Evolutionary conservation across 2,888 invertebrate species (phyloP), one percentile per base, ranked within the genome.

Genomic region (Deilephila elpenor): DNA sequence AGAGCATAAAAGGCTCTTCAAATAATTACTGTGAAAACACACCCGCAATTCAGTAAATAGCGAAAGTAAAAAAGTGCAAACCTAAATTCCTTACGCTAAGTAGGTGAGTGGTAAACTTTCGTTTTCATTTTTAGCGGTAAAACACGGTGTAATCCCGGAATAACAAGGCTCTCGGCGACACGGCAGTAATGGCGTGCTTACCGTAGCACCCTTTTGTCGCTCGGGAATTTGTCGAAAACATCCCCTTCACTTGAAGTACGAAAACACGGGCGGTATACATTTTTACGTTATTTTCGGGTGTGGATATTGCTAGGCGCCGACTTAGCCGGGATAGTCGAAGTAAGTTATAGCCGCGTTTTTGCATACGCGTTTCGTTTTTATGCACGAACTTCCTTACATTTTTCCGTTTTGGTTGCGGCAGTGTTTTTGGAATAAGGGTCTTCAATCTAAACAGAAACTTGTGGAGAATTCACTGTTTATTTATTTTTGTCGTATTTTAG

Each of bases 181-280:
- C 73, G 64, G 71, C 74, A 59, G 77, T 87, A 88, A 88, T 84
- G 80, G 82, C 73, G 80, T 82, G 78, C 84, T 86, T 84, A 79
- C 67, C 74, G 34, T 56, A 74, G 71, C 76, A 73, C 81, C 80
- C 79, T 82, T 80, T 82, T 80, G 82, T 81, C 78, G 82, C 81
- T 83, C 73, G 76, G 83, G 79, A 81, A 80, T 79, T 80, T 76
- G 76, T 62, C 73, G 74, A 72, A 78, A 79, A 79, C 76, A 77
- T 77, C 76, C 76, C 72, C 74, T 73, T 59, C 74, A 59, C 75
- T 73, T 74, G 72, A 76, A 76, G 75, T 75, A 78, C 74, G 74
- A 34, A 53, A 60, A 71, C 71, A 59, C n/a, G 37, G 70, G 74
- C 73, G 71, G 73, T 37, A 20, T 60, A 60, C 71, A 59, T 56